These are phyloP conservation scores for Apis mellifera DNA, from an alignment of 1,140 invertebrate genomes.

Conservation along the genomic window DNA sequence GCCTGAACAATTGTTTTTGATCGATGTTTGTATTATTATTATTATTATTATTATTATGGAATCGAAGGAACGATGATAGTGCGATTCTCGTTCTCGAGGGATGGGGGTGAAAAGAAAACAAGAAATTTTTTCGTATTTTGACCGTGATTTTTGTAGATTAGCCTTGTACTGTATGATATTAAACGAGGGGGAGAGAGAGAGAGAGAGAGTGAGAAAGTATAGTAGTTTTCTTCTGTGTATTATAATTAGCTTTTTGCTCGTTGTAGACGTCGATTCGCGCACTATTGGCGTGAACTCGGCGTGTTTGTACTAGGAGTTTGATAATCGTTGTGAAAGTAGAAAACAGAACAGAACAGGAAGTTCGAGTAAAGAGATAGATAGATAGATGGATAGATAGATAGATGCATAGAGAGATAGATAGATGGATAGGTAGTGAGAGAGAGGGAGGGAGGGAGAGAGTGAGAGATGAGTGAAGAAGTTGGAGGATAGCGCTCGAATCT, in stretches of 20 bases:
- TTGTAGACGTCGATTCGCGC: conserved; percentile 55
- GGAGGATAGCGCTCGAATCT: conserved; percentile 35
- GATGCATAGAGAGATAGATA: too few species aligned
- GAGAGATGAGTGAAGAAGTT: neutral
- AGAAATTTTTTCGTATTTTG: conserved; percentile 48
- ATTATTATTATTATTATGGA: too few species aligned
- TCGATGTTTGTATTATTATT: too few species aligned
- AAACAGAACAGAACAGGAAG: neutral
- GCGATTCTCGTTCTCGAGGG: too few species aligned
- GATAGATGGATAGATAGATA: too few species aligned
- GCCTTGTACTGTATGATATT: conserved; percentile 58
- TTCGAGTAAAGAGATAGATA: neutral
- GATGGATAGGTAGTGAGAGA: too few species aligned
- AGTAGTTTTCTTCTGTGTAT: conserved; percentile 53
- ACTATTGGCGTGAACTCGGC: conserved; percentile 61
- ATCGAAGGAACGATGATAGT: too few species aligned
- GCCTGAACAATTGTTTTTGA: too few species aligned
- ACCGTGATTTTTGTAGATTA: conserved; percentile 54
- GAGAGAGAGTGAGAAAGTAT: neutral
- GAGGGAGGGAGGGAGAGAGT: too few species aligned
- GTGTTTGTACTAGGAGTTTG: conserved; percentile 72
- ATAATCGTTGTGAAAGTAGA: conserved; percentile 75
- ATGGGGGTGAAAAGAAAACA: too few species aligned
- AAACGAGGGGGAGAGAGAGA: neutral
- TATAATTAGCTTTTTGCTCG: conserved; percentile 55